These are phyloP conservation scores for Girardia tigrina DNA, from an alignment of 2,888 invertebrate species.

Conservation along the genomic window DNA sequence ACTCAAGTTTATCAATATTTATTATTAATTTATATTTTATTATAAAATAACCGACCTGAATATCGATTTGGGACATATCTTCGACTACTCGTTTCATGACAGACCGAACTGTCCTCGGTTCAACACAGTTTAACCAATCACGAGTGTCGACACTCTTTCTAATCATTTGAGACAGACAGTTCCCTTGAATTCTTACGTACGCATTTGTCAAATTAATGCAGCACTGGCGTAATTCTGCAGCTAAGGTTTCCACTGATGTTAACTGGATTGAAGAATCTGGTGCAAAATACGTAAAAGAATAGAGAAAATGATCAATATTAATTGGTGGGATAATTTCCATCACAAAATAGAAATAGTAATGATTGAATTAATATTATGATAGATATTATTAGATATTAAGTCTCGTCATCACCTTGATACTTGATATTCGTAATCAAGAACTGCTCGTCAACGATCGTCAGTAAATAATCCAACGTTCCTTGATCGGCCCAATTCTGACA, in stretches of 20 bases:
- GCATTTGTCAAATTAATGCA: constrained; percentile 63
- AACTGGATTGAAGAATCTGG: constrained; percentile 21
- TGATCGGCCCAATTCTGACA: constrained; percentile 77
- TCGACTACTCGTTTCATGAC: constrained; percentile 90
- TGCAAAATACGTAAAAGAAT: too few species aligned
- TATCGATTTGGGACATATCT: constrained; percentile 73
- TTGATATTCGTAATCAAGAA: constrained; percentile 55
- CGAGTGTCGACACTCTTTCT: constrained; percentile 83
- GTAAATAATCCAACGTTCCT: constrained; percentile 63
- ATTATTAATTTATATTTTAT: too few species aligned
- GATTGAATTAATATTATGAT: background rate
- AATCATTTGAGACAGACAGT: constrained; percentile 60
- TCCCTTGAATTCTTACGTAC: constrained; percentile 67
- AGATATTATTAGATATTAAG: background rate
- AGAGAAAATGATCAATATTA: too few species aligned
- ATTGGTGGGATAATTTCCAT: too few species aligned
- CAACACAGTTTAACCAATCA: constrained; percentile 84
- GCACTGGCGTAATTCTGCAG: constrained; percentile 58
- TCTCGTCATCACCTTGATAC: background rate
- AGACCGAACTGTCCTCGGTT: constrained; percentile 79
- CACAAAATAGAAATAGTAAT: too few species aligned
- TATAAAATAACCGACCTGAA: constrained; percentile 52
- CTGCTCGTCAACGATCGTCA: constrained; percentile 62
- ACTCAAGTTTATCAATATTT: background rate
- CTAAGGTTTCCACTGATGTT: constrained; percentile 60